Evolutionary conservation across 2,113 vertebrate species (phyloP).

Genomic region (Garra rufa): DNA sequence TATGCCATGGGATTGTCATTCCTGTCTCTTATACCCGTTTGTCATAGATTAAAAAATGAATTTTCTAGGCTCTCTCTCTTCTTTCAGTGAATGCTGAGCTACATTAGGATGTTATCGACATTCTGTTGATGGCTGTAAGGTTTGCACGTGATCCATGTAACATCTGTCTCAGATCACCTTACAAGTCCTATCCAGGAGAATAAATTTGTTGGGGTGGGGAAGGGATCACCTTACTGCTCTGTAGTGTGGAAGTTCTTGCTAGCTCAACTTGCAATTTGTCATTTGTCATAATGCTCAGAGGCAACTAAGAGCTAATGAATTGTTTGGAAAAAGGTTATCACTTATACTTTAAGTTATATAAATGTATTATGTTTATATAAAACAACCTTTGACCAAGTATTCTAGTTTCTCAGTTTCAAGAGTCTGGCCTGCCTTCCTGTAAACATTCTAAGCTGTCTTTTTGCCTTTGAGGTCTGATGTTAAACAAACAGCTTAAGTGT

Average conservation of each 20-base stretch:
- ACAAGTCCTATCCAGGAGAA: constrained; percentile 14
- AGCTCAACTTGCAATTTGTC: neutral
- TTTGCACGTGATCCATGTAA: constrained; percentile 33
- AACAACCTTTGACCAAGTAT: neutral
- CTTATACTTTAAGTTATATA: neutral
- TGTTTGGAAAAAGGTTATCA: neutral
- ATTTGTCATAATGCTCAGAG: neutral
- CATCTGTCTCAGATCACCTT: constrained; percentile 45
- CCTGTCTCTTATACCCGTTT: neutral
- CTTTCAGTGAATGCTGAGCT: constrained; percentile 9
- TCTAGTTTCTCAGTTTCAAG: neutral
- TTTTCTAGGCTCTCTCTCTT: neutral
- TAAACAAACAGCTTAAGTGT: constrained; percentile 9
- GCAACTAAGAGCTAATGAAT: neutral
- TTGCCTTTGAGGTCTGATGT: constrained; percentile 4
- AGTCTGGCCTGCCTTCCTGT: neutral
- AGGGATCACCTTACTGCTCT: constrained; percentile 39
- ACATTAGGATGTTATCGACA: neutral
- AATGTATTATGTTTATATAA: too few species aligned
- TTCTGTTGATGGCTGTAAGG: constrained; percentile 4
- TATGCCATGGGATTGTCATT: neutral
- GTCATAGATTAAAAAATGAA: neutral
- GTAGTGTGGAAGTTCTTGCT: neutral
- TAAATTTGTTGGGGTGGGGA: constrained; percentile 27
- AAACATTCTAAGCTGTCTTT: neutral